These are phyloP conservation scores for Canis aureus DNA, from an alignment of 2,113 vertebrate genomes.

Conservation along the genomic window DNA sequence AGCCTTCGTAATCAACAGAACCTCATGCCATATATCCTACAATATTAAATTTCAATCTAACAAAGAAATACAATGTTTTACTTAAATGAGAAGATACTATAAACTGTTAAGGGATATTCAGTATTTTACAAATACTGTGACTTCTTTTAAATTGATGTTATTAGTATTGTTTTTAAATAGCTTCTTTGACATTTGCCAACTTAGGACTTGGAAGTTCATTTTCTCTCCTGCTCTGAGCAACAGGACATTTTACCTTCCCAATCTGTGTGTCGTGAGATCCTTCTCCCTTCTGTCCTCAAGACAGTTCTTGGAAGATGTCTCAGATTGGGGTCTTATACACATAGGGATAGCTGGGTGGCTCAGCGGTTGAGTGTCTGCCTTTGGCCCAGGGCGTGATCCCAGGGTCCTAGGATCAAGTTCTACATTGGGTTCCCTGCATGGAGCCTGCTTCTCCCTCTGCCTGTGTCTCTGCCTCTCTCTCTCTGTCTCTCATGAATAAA, in stretches of 20 bases:
- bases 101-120: neutral
- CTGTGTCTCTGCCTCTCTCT: too few species aligned
- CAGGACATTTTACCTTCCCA: neutral
- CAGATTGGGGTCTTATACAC: neutral
- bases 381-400: too few species aligned
- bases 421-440: too few species aligned
- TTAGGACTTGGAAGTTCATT: neutral
- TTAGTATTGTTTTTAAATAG: neutral
- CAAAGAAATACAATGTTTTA: neutral
- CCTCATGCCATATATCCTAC: neutral
- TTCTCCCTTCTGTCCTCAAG: neutral
- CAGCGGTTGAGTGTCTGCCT: too few species aligned
- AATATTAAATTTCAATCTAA: constrained; percentile 17
- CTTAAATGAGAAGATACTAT: neutral
- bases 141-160: neutral
- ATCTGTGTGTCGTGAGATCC: neutral
- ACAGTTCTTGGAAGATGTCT: neutral
- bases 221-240: neutral
- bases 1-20: neutral
- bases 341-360: too few species aligned
- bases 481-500: too few species aligned
- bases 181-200: neutral
- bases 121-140: neutral
- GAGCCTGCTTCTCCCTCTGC: too few species aligned
- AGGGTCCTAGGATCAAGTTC: too few species aligned